Evolutionary conservation across 1,140 invertebrate genomes (phyloP), one percentile per base, ranked within the genome.

Genomic region (Pseudomyrmex dendroicus): DNA sequence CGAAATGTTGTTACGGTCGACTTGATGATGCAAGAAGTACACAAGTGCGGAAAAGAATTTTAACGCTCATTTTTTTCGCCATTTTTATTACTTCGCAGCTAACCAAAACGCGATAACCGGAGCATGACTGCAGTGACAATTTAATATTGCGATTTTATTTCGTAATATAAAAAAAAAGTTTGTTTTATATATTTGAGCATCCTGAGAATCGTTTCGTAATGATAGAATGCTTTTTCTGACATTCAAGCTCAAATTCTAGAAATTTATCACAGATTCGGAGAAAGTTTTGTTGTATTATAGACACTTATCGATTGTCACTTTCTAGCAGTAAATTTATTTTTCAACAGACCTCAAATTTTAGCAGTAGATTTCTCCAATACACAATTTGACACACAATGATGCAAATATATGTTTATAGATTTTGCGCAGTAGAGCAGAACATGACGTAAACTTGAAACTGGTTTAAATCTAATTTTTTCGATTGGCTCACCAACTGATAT

Each of bases 1-100:
- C n/a, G 52, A 76, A 64, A 77, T 61, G 35, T 35, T 56, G 61
- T 64, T 35, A 64, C 12, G 25, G 25, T 64, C n/a, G 48, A 25
- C 22, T 63, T 35, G 61, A 8, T 35, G 48, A 8, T 35, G 48
- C 61, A 54, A 63, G 12, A 17, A 13, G 17, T 44, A n/a, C 35
- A 7, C 12, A 54, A 64, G 9, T 76, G 25, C 12, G 12, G 15
- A 54, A 76, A 74, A 74, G 44, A 0, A 74, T 63, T 63, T 48
- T 12, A 22, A 35, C 15, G n/a, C 2, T 63, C 22, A 44, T 13
- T 63, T 13, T 25, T 35, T 74, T 63, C 2, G 7, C 22, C 7
- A 64, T 74, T n/a, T 63, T 64, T 76, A 1, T 20, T 59, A 59
- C 5, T 1, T 35, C n/a, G n/a, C 22, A 50, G 25, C 13, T 48